Conservation (phyloP, 2,797 vertebrate species). For the Halcyon leucocephala region DNA sequence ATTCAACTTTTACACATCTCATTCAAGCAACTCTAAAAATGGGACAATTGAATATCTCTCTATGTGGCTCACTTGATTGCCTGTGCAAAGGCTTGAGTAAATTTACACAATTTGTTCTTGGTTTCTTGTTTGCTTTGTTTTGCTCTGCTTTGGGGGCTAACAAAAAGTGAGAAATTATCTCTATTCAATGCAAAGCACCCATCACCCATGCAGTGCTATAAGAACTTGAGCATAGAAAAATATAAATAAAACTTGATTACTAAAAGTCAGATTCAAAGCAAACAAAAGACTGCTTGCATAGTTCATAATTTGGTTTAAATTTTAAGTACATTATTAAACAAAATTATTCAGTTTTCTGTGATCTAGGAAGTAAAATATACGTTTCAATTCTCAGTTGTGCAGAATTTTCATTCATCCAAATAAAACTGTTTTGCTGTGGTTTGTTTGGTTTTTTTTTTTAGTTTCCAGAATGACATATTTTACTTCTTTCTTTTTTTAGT, state of each 20-base stretch:
- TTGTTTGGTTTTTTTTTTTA: background rate
- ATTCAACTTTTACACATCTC: background rate
- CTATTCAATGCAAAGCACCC: background rate
- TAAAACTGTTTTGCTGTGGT: too few relatives aligned
- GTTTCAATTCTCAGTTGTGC: background rate
- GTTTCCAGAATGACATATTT: too few relatives aligned
- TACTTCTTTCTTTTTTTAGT: background rate
- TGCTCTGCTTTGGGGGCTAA: background rate
- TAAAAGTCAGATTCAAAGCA: background rate
- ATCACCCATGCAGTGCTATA: background rate
- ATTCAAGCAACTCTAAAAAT: background rate
- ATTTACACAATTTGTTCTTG: background rate
- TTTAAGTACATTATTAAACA: too few relatives aligned
- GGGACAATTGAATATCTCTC: background rate
- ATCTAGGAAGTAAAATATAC: background rate
- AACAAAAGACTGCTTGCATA: background rate
- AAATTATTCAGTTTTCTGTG: background rate
- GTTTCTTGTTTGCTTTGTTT: background rate
- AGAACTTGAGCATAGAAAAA: background rate
- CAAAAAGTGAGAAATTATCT: background rate
- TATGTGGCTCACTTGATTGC: background rate
- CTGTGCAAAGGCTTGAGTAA: background rate
- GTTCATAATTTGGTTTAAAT: too few relatives aligned
- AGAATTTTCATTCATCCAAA: too few relatives aligned
- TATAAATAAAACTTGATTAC: background rate